phyloP scores from a whole-genome alignment of 2,113 vertebrate species.

The Channa argus region DNA sequence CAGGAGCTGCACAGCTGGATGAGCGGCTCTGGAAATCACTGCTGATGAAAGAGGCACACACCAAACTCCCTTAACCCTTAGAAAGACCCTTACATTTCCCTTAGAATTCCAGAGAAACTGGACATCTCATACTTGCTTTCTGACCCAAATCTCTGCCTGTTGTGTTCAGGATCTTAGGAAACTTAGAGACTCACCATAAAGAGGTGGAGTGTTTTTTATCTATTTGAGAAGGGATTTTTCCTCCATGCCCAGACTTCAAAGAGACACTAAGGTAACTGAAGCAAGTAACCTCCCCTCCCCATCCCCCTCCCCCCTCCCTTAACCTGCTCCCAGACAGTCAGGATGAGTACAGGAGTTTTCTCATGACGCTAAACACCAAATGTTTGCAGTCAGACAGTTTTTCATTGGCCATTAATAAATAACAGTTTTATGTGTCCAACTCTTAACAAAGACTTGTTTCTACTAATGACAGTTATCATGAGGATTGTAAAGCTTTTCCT shows the following conservation, averaged over 20 bases:
- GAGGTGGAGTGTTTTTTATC: not conserved
- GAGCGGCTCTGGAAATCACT: not conserved
- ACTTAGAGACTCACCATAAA: too few species aligned
- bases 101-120: not conserved
- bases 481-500: too few species aligned
- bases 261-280: not conserved
- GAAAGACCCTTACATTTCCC: not conserved
- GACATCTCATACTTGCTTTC: not conserved
- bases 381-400: too few species aligned
- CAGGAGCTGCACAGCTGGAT: slow-evolving; percentile 64
- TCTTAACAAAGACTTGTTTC: too few species aligned
- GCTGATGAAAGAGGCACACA: slow-evolving; percentile 24
- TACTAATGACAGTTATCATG: too few species aligned
- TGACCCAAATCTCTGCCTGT: not conserved
- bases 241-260: slow-evolving; percentile 49
- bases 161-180: not conserved
- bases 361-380: too few species aligned
- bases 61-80: not conserved
- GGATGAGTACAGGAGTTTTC: too few species aligned
- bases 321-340: not conserved
- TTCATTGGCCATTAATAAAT: too few species aligned
- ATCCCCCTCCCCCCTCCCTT: too few species aligned
- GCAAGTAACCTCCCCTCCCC: not conserved
- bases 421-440: too few species aligned
- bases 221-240: not conserved